Conservation (phyloP, 2,888 invertebrate species). For the Pherbina coryleti region DNA sequence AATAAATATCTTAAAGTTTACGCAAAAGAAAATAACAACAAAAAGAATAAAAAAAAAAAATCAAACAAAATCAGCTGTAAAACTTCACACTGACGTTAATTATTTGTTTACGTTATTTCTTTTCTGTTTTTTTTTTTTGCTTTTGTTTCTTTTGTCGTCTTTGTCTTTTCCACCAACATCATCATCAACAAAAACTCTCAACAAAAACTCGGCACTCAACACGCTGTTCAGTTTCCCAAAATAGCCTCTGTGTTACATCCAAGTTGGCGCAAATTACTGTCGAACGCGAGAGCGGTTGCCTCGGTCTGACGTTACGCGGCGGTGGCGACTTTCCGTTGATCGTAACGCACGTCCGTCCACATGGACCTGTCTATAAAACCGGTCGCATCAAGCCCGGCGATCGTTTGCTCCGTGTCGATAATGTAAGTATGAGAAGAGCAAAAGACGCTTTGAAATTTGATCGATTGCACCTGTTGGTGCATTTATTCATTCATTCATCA, state of each 20-base stretch:
- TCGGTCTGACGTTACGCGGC: slow-evolving; percentile 89
- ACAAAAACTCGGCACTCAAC: slow-evolving; percentile 28
- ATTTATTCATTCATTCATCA: slow-evolving; percentile 9
- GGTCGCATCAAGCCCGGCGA: slow-evolving; percentile 93
- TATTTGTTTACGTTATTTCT: slow-evolving; percentile 14
- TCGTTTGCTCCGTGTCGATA: slow-evolving; percentile 87
- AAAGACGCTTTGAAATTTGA: slow-evolving; percentile 38
- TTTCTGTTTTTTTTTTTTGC: not conserved
- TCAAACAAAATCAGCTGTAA: not conserved
- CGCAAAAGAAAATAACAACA: not conserved
- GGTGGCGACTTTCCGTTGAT: slow-evolving; percentile 86
- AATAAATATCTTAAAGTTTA: not conserved
- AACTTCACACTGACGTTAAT: slow-evolving; percentile 20
- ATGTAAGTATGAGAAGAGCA: slow-evolving; percentile 71
- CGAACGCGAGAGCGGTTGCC: slow-evolving; percentile 83
- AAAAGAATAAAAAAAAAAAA: not conserved
- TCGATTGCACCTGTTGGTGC: slow-evolving; percentile 49
- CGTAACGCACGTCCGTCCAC: slow-evolving; percentile 89
- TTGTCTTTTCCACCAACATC: not conserved
- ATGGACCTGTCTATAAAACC: slow-evolving; percentile 91
- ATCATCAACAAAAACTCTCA: not conserved
- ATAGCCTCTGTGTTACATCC: slow-evolving; percentile 80
- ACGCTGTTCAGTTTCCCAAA: slow-evolving; percentile 74
- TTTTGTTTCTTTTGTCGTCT: not conserved
- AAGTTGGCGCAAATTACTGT: slow-evolving; percentile 85